Conservation (phyloP, 1,140 invertebrate genomes). For the Thalassaphorura encarpata region DNA sequence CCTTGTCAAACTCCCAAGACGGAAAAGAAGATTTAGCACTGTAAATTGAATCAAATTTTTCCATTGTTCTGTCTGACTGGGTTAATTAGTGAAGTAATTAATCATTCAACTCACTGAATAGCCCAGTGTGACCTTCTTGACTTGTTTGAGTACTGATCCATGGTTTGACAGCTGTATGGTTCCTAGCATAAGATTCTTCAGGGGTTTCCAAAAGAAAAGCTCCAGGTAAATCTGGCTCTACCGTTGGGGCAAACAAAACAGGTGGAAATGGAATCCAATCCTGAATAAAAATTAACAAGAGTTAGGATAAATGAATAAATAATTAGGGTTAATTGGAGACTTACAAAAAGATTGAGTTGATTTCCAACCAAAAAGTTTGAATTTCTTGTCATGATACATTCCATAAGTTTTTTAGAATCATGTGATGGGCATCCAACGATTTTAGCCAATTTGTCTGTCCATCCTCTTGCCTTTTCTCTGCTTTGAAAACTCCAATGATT, state of each 20-base stretch:
- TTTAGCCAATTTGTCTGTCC: conserved; percentile 18
- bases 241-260: conserved; percentile 18
- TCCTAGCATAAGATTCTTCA: conserved; percentile 1
- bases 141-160: conserved; percentile 9
- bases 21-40: too few species aligned
- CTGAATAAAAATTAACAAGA: too few species aligned
- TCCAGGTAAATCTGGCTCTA: conserved; percentile 3
- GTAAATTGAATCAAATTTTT: too few species aligned
- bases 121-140: conserved; percentile 9
- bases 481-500: conserved; percentile 18
- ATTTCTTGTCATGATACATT: conserved; percentile 15
- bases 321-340: neutral
- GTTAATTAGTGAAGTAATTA: too few species aligned
- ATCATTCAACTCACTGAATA: too few species aligned
- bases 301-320: too few species aligned
- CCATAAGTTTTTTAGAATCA: conserved; percentile 4
- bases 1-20: neutral
- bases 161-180: conserved; percentile 6
- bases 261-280: conserved; percentile 16
- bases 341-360: conserved; percentile 16
- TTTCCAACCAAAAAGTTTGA: conserved; percentile 16
- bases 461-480: conserved; percentile 7
- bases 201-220: conserved; percentile 11
- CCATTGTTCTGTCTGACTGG: too few species aligned
- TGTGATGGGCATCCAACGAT: conserved; percentile 10